These are phyloP conservation scores for Cacatua alba DNA, from an alignment of 2,113 vertebrate species.

Conservation along the genomic window DNA sequence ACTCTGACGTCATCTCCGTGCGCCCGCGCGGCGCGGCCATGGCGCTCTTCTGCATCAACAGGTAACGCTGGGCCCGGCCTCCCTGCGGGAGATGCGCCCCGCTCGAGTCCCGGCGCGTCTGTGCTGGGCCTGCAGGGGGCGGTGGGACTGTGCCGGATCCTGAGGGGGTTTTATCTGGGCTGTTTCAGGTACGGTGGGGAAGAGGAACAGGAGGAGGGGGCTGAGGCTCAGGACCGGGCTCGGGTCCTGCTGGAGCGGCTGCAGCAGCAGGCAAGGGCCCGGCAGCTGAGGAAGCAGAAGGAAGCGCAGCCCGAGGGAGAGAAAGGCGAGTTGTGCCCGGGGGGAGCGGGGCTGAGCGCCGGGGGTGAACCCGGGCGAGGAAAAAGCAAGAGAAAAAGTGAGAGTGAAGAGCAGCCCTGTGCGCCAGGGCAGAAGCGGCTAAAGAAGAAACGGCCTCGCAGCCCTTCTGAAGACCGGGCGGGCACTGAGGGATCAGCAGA, in stretches of 20 bases:
- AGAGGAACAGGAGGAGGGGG: neutral
- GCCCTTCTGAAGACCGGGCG: neutral
- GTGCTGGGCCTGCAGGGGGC: no score
- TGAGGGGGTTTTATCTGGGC: neutral
- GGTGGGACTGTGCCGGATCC: neutral
- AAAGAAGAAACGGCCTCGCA: neutral
- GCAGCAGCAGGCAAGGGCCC: constrained; percentile 80
- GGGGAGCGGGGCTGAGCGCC: neutral
- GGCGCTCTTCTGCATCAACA: neutral
- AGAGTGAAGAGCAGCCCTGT: neutral
- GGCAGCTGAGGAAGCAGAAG: constrained; percentile 70
- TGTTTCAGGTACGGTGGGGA: constrained; percentile 80
- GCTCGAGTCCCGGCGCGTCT: no score
- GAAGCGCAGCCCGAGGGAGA: neutral
- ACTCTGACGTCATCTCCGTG: neutral
- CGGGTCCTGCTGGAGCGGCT: constrained; percentile 82
- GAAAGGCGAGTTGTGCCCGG: neutral
- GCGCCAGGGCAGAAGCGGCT: neutral
- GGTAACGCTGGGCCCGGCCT: accelerated
- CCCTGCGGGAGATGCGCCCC: neutral
- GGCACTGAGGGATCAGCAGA: neutral
- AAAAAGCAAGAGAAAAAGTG: neutral
- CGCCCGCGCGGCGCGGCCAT: neutral
- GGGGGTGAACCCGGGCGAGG: neutral
- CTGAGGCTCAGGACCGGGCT: constrained; percentile 52